Evolutionary conservation across 2,113 vertebrate genomes (phyloP), one percentile per base, ranked within the genome.

Genomic region (Upupa epops): DNA sequence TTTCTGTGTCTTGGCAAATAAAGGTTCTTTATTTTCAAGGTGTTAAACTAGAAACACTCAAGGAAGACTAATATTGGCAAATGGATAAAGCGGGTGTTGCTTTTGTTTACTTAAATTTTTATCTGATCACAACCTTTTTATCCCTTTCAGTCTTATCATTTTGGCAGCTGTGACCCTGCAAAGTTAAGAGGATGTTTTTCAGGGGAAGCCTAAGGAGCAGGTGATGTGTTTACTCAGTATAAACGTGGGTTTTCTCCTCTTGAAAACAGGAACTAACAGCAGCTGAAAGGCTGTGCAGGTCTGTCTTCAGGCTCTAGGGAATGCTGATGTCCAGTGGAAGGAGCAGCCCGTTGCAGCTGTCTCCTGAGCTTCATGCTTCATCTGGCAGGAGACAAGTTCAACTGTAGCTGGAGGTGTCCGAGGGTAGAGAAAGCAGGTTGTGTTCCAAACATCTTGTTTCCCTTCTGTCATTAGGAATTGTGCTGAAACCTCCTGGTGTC

Each of bases 331-430:
- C 34, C 1, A 20, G 46, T 19, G 66, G 60, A 63, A 81, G 74
- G 82, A 88, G 81, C 89, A 94, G 72, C 70, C 56, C 10, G 5
- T 26, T 63, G 70, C 75, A 66, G 66, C 72, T 42, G 22, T 87
- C 94, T 96, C 91, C 59, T 37, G 86, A 85, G 86, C 37, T 84
- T 97, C 79, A 52, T 69, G 91, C 94, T 96, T 97, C 94, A 93
- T 69, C 90, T 96, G 77, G 55, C 96, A 92, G 91, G 71, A 97
- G 95, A 94, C 76, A 86, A 90, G 83, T 64, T 95, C 83, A 94
- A 90, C 77, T 83, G 24, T 74, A 92, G 88, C 92, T 89, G 32
- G 84, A 95, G 10, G n/a, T 64, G 83, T 90, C 88, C 73, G 36
- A 88, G 91, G 75, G 37, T 80, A 88, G 45, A 37, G 89, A 81